Conservation (phyloP, 2,888 invertebrate species). For the Papilio elwesi region DNA sequence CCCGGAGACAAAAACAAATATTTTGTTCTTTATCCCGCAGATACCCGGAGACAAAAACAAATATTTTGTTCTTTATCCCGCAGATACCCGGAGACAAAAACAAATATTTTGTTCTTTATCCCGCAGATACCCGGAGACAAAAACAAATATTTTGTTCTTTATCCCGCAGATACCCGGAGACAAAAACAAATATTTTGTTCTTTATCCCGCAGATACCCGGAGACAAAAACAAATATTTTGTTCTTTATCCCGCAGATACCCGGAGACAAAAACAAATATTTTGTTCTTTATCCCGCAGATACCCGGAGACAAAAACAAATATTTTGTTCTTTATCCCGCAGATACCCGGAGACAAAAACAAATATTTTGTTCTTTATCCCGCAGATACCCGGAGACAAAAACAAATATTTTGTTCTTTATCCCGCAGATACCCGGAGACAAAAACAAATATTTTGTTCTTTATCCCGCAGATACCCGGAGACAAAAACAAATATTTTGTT, state of each 20-base stretch:
- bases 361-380: slow-evolving; percentile 13
- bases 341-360: slow-evolving; percentile 31
- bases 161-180: slow-evolving; percentile 23
- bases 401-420: slow-evolving; percentile 18
- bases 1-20: slow-evolving; percentile 27
- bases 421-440: slow-evolving; percentile 23
- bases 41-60: slow-evolving; percentile 31
- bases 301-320: slow-evolving; percentile 30
- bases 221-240: slow-evolving; percentile 26
- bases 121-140: slow-evolving; percentile 26
- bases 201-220: slow-evolving; percentile 18
- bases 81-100: slow-evolving; percentile 29
- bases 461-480: slow-evolving; percentile 22
- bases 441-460: slow-evolving; percentile 19
- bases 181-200: slow-evolving; percentile 24
- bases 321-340: slow-evolving; percentile 12
- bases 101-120: slow-evolving; percentile 15
- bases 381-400: slow-evolving; percentile 28
- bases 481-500: slow-evolving; percentile 25
- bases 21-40: slow-evolving; percentile 15
- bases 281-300: slow-evolving; percentile 13
- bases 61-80: slow-evolving; percentile 12
- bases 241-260: slow-evolving; percentile 8
- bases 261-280: slow-evolving; percentile 30
- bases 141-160: slow-evolving; percentile 18